Base-by-base conservation (phyloP, 2,797 vertebrate genomes). In the Borostomias antarcticus region DNA sequence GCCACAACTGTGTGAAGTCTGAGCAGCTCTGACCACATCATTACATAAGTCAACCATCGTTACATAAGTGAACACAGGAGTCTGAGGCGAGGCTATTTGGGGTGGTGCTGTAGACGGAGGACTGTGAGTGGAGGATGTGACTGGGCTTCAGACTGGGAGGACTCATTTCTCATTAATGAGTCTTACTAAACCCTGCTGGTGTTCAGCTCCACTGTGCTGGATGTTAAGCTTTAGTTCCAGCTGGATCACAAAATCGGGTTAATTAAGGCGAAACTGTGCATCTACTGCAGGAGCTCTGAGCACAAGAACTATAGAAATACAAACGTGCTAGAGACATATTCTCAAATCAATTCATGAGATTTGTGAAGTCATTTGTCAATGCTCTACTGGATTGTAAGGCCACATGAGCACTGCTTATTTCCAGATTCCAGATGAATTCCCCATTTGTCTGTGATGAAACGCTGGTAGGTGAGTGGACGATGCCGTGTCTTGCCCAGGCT, bases 361-460 rank as follows among this genome's bases (percentile, higher is more conserved):
- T 66, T 61, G 32, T 37, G 74, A 52, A 73, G 66, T 70, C 72
- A 71, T 82, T 74, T 75, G 66, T 86, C 79, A 78, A 72, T n/a
- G n/a, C 67, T 75, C 64, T 25, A 19, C 65, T 73, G 9, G 7
- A 77, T 40, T 32, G 53, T 56, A 67, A 64, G 78, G 75, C 72
- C 74, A 75, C 48, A 75, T 79, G 81, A 45, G 2, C 54, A 26
- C 70, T 58, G 53, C 69, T 58, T 57, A 76, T 82, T 87, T 89
- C 80, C 80, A 83, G 78, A 85, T 78, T 81, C 79, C 79, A 65
- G 67, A 77, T 81, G 70, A 33, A 28, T 79, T 70, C 50, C 47
- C n/a, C 62, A 69, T 68, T 69, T 19, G 13, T 10, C 58, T 75
- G 37, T 40, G 26, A 25, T 21, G 45, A 43, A 8, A 2, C 59